phyloP scores from a whole-genome alignment of 2,113 vertebrate genomes.

The Aleadryas rufinucha region DNA sequence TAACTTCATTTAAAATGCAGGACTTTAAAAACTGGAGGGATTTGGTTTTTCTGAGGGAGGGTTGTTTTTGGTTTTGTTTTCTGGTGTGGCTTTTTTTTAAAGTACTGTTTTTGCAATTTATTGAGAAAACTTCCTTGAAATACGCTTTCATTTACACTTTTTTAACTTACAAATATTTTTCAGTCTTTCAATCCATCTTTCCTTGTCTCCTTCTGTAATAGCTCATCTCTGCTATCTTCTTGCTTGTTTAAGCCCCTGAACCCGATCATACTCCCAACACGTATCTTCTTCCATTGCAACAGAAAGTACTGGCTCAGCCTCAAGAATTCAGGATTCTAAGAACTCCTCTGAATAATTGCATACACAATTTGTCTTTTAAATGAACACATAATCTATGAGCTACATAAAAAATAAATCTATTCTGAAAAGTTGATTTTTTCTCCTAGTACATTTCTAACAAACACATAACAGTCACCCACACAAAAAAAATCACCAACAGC shows the following conservation, averaged over 20 bases:
- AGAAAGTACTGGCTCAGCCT: slow-evolving; percentile 33
- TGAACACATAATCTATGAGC: neutral
- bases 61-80: neutral
- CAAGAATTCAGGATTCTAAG: slow-evolving; percentile 15
- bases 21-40: neutral
- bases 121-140: neutral
- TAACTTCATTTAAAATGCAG: neutral
- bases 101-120: neutral
- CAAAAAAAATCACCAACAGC: neutral
- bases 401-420: neutral
- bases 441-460: neutral
- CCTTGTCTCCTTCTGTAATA: neutral
- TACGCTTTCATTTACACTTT: neutral
- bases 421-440: neutral
- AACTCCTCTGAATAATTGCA: neutral
- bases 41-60: neutral
- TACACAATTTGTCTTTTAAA: neutral
- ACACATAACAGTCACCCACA: neutral
- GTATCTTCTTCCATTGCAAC: slow-evolving; percentile 10
- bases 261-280: neutral
- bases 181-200: neutral
- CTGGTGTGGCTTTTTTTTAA: neutral
- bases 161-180: neutral
- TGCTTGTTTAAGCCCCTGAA: slow-evolving; percentile 3
- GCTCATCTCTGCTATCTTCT: neutral